These are phyloP conservation scores for Yponomeuta plumbellus DNA, from an alignment of 2,888 invertebrate species.

Conservation along the genomic window DNA sequence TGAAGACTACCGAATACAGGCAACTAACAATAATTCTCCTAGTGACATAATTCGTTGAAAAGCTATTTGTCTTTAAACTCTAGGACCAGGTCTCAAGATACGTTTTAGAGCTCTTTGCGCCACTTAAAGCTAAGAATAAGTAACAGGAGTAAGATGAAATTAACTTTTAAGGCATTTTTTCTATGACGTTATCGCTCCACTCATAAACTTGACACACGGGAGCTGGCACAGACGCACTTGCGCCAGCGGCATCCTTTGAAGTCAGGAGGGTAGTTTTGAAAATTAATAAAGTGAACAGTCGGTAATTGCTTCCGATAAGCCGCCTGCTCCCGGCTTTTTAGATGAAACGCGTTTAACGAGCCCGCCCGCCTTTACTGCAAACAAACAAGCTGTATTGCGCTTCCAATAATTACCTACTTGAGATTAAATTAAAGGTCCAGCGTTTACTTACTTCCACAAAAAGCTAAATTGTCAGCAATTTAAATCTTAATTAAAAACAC, in stretches of 20 bases:
- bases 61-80: too few species aligned
- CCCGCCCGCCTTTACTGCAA: conserved; percentile 16
- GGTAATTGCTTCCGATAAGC: conserved; percentile 75
- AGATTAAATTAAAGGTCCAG: background rate
- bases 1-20: too few species aligned
- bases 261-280: conserved; percentile 70
- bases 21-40: too few species aligned
- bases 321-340: conserved; percentile 38
- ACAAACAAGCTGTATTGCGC: conserved; percentile 38
- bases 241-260: conserved; percentile 62
- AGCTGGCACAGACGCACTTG: conserved; percentile 34
- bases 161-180: background rate
- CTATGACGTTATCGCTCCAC: background rate
- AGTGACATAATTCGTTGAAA: too few species aligned
- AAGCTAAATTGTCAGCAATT: too few species aligned
- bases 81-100: too few species aligned
- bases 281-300: conserved; percentile 71
- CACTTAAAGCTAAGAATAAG: too few species aligned
- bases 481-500: too few species aligned
- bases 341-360: conserved; percentile 28
- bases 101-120: too few species aligned
- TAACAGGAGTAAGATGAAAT: background rate
- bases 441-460: background rate
- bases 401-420: conserved; percentile 1
- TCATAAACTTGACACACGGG: conserved; percentile 8